phyloP scores from a whole-genome alignment of 2,888 invertebrate species.

The Drosophila mercatorum region DNA sequence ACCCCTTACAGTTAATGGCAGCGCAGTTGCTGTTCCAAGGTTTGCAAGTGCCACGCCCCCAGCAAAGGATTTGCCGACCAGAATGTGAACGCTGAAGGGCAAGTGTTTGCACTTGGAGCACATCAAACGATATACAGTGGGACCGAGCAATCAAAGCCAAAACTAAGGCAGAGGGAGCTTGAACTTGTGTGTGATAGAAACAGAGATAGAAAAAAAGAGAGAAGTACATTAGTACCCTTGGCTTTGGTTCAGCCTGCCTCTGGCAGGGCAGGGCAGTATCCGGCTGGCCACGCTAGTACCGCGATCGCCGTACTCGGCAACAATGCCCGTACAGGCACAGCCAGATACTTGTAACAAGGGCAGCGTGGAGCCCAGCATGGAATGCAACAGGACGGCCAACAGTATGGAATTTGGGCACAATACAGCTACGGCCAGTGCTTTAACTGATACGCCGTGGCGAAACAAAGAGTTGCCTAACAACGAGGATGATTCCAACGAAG shows the following conservation, averaged over 20 bases:
- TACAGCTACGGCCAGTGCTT: constrained; percentile 41
- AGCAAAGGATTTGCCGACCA: constrained; percentile 29
- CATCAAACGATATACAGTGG: constrained; percentile 15
- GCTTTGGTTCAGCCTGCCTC: constrained; percentile 42
- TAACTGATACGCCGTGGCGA: constrained; percentile 70
- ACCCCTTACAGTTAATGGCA: constrained; percentile 48
- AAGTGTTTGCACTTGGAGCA: constrained; percentile 45
- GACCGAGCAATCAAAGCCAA: not conserved
- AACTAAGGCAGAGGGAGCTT: not conserved
- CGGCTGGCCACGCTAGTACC: constrained; percentile 70
- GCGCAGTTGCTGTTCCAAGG: constrained; percentile 42
- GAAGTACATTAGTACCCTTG: constrained; percentile 28
- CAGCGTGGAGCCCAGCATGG: constrained; percentile 73
- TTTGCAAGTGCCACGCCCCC: constrained; percentile 7
- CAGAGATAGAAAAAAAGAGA: constrained; percentile 8
- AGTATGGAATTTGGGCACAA: constrained; percentile 76
- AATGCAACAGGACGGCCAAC: constrained; percentile 65
- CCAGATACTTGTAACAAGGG: constrained; percentile 20
- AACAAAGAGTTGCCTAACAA: constrained; percentile 77
- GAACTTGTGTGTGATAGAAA: constrained; percentile 3
- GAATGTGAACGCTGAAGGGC: constrained; percentile 51
- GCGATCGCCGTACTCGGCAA: constrained; percentile 69
- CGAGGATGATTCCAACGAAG: constrained; percentile 82
- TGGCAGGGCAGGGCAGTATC: constrained; percentile 37
- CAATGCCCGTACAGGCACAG: constrained; percentile 37